Evolutionary conservation across 2,797 vertebrate genomes (phyloP), one percentile per base, ranked within the genome.

Genomic region (Hephaestus fuliginosus): DNA sequence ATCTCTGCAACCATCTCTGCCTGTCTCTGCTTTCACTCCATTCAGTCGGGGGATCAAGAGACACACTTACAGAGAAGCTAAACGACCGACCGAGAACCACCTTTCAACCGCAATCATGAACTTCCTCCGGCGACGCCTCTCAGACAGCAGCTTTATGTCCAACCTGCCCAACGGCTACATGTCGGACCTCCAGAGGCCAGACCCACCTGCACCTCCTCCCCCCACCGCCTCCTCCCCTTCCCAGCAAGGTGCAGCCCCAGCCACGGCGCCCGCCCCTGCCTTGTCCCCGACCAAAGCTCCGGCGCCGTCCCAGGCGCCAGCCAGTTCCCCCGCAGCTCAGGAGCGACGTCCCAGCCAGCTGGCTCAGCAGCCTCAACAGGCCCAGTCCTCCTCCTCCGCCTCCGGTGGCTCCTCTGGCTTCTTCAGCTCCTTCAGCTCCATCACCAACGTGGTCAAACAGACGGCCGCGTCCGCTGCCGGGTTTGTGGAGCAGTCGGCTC

Each of bases 131-230:
- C 97, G 98, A 81, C 97, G 98, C 81, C 97, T 99, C 78, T 99
- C 98, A 10, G 98, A 99, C 96, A 99, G 98, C 96, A 99, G 96
- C 95, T 99, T 99, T 95, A 98, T 99, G 92, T 97, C 98, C 92
- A 99, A 99, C 95, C 96, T 99, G 85, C 98, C 98, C 93, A 99
- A 98, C 61, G 98, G 98, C 88, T 99, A 99, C 96, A 98, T 99
- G 98, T 96, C 97, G 33, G 98, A 99, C 92, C 97, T 99, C 92
- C 98, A 99, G 96, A 96, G 97, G 88, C 96, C 98, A 0, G 98
- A 99, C 89, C 97, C 97, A 53, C 94, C 96, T 85, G 96, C 96
- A 79, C 96, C 97, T 4, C 97, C 97, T 48, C 95, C 96, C 28
- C 88, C 95, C 0, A 90, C 95, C 0, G 86, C 95, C 28, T 82